Evolutionary conservation across 1,140 invertebrate species (phyloP).

Genomic region (Propsilocerus akamusi): DNA sequence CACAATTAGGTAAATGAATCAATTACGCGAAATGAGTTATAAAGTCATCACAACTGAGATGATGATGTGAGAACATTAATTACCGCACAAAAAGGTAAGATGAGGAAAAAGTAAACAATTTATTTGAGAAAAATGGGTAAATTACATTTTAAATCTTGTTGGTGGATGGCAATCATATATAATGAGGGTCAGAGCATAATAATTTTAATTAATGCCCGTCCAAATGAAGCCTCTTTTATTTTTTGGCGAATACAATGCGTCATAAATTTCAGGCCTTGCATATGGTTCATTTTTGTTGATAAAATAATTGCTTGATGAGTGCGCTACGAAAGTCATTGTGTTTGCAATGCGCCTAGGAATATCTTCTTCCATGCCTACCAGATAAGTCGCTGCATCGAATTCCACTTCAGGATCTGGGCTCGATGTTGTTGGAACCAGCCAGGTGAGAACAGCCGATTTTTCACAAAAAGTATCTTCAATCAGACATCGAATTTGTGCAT

Average conservation of each 20-base stretch:
- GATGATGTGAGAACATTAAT: no score
- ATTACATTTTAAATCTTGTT: no score
- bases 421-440: slow-evolving; percentile 71
- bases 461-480: slow-evolving; percentile 85
- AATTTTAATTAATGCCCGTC: slow-evolving; percentile 26
- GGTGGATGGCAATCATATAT: no score
- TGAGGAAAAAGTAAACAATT: no score
- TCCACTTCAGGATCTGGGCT: slow-evolving; percentile 55
- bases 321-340: slow-evolving; percentile 82
- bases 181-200: no score
- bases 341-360: slow-evolving; percentile 60
- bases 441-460: slow-evolving; percentile 84
- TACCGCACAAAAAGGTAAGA: no score
- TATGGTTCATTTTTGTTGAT: slow-evolving; percentile 58
- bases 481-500: slow-evolving; percentile 76
- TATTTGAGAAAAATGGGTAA: no score
- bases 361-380: slow-evolving; percentile 82
- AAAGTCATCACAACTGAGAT: no score
- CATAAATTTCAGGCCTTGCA: slow-evolving; percentile 35
- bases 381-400: slow-evolving; percentile 82
- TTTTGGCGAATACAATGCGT: slow-evolving; percentile 20
- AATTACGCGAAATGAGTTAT: no score
- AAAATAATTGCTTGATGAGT: slow-evolving; percentile 82
- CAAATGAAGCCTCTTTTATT: slow-evolving; percentile 43
- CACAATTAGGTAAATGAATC: no score